phyloP scores from a whole-genome alignment of 1,140 invertebrate species.

The Brachionus koreanus region DNA sequence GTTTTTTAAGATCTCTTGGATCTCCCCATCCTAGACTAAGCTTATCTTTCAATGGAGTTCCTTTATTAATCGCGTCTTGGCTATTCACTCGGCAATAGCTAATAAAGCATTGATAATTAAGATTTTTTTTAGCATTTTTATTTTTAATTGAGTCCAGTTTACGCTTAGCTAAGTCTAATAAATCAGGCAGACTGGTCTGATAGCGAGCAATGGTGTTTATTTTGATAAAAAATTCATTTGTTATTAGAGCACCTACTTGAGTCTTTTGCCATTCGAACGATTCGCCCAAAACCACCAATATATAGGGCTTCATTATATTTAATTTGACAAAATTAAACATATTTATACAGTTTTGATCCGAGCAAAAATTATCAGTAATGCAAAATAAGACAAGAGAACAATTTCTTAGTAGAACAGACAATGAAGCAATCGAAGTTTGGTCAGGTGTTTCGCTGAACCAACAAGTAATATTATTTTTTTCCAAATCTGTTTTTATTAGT shows the following conservation, averaged over 20 bases:
- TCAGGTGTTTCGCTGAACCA: slow-evolving; percentile 46
- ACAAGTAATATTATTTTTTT: slow-evolving; percentile 48
- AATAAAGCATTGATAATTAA: slow-evolving; percentile 16
- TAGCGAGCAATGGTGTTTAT: slow-evolving; percentile 51
- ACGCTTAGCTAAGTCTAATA: slow-evolving; percentile 47
- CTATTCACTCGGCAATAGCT: slow-evolving; percentile 51
- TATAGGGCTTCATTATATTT: slow-evolving; percentile 49
- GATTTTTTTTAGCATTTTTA: slow-evolving; percentile 26
- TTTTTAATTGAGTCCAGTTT: slow-evolving; percentile 45
- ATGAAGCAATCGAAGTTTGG: background rate
- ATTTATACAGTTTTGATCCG: slow-evolving; percentile 49
- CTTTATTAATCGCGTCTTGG: slow-evolving; percentile 48
- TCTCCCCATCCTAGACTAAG: slow-evolving; percentile 52
- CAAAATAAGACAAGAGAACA: slow-evolving; percentile 49
- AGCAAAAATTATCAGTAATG: slow-evolving; percentile 53
- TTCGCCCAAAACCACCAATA: slow-evolving; percentile 49
- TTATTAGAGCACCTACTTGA: slow-evolving; percentile 51
- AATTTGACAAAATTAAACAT: slow-evolving; percentile 51
- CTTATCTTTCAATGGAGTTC: background rate
- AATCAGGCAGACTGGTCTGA: slow-evolving; percentile 49
- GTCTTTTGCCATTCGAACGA: slow-evolving; percentile 50
- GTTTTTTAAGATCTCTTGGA: slow-evolving; percentile 50
- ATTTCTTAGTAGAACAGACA: slow-evolving; percentile 15
- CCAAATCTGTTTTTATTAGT: slow-evolving; percentile 48
- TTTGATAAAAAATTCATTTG: slow-evolving; percentile 53